A percentile compares a stretch with the other conserved stretches of the same genome.
Evolutionary conservation across 2,888 invertebrate genomes (phyloP).

Genomic region (Byasa hedistus): DNA sequence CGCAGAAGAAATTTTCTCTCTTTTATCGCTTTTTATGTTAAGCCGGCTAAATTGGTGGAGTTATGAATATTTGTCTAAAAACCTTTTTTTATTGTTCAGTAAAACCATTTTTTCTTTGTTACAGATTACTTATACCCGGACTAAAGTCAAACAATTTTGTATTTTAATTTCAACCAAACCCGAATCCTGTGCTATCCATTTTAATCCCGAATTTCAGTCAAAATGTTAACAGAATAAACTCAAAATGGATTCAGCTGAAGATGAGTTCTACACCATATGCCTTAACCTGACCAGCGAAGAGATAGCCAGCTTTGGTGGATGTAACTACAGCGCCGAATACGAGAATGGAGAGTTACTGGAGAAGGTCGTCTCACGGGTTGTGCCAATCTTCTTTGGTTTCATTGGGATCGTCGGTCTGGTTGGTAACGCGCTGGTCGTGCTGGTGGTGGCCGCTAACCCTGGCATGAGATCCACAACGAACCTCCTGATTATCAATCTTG

Average conservation of each 20-base stretch:
- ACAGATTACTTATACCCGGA: no score
- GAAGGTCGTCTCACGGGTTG: slow-evolving; percentile 84
- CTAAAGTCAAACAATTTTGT: no score
- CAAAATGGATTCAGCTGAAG: slow-evolving; percentile 68
- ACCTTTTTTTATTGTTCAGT: no score
- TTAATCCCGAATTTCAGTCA: slow-evolving; percentile 16
- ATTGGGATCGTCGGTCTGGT: slow-evolving; percentile 93
- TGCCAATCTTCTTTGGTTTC: slow-evolving; percentile 90
- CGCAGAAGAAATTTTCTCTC: no score
- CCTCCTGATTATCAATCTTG: slow-evolving; percentile 93
- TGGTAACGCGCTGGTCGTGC: slow-evolving; percentile 92
- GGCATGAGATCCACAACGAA: slow-evolving; percentile 97
- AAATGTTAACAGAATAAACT: slow-evolving; percentile 31
- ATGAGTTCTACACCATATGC: slow-evolving; percentile 70
- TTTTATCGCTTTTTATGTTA: no score
- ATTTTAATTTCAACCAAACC: no score
- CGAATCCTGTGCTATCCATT: no score
- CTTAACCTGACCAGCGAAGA: slow-evolving; percentile 65
- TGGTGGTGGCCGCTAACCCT: slow-evolving; percentile 92
- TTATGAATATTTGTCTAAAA: no score
- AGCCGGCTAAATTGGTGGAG: no score
- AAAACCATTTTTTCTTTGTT: no score
- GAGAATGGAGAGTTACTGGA: slow-evolving; percentile 80
- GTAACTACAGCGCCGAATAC: slow-evolving; percentile 64
- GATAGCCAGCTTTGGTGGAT: slow-evolving; percentile 52